These are phyloP conservation scores for Schlechtendalia chinensis DNA, from an alignment of 1,140 invertebrate genomes.

Conservation along the genomic window DNA sequence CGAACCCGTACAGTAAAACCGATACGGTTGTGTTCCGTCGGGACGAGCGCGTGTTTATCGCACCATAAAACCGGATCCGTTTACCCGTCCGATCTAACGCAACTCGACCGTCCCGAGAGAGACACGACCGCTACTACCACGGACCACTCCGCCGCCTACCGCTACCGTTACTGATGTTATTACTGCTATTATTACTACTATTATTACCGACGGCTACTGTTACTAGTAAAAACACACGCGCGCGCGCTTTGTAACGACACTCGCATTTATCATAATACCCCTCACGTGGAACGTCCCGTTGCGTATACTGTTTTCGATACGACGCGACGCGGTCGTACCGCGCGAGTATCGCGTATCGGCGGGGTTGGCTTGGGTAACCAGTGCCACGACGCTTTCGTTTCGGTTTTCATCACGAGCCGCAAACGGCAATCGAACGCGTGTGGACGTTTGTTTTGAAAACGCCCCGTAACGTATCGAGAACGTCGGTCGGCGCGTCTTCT, in stretches of 20 bases:
- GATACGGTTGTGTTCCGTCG: constrained; percentile 48
- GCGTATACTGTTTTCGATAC: no score
- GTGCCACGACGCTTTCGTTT: no score
- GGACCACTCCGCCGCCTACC: not conserved
- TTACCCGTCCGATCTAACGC: constrained; percentile 46
- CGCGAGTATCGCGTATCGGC: constrained; percentile 11
- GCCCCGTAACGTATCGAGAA: no score
- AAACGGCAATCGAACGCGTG: no score
- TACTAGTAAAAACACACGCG: not conserved
- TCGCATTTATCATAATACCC: not conserved
- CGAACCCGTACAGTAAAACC: constrained; percentile 36
- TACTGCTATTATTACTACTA: not conserved
- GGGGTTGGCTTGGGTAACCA: no score
- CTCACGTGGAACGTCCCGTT: not conserved
- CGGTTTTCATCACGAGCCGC: no score
- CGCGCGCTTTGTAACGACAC: not conserved
- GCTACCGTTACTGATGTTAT: not conserved
- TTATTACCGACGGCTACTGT: no score
- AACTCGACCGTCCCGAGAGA: constrained; percentile 44
- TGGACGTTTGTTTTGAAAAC: no score
- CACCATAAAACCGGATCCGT: constrained; percentile 49
- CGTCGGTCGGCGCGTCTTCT: no score
- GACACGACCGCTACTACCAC: not conserved
- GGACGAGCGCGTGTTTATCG: constrained; percentile 44
- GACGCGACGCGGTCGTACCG: not conserved